These are phyloP conservation scores for Vulpes lagopus DNA, from an alignment of 2,113 vertebrate genomes.

Conservation along the genomic window DNA sequence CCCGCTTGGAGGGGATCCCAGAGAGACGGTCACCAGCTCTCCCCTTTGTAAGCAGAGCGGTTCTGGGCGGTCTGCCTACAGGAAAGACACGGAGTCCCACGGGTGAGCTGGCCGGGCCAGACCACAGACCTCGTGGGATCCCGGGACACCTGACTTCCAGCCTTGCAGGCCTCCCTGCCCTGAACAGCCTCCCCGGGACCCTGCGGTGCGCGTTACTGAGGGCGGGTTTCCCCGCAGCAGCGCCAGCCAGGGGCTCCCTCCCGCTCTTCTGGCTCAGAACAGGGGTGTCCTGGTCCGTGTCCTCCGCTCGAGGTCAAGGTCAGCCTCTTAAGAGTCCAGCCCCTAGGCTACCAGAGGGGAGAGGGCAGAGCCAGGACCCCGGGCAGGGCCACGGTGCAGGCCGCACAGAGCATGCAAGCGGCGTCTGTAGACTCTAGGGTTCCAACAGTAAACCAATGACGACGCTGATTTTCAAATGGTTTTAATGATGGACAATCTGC, in stretches of 20 bases:
- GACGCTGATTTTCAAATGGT: background rate
- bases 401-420: background rate
- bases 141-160: background rate
- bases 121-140: background rate
- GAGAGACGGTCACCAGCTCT: background rate
- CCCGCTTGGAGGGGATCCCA: background rate
- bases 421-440: background rate
- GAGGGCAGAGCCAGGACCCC: background rate
- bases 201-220: background rate
- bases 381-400: background rate
- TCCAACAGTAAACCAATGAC: background rate
- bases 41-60: background rate
- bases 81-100: fast-evolving
- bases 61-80: background rate
- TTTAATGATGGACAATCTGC: background rate
- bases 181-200: too few relatives aligned
- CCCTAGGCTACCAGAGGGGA: background rate
- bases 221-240: background rate
- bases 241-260: background rate
- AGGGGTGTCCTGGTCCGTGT: background rate
- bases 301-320: background rate
- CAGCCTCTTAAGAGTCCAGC: background rate
- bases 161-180: fast-evolving
- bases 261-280: background rate
- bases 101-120: background rate